Percentiles rank a stretch among this genome's conserved stretches.
phyloP scores from a whole-genome alignment of 1,140 invertebrate genomes.

The Drosophila equinoxialis region DNA sequence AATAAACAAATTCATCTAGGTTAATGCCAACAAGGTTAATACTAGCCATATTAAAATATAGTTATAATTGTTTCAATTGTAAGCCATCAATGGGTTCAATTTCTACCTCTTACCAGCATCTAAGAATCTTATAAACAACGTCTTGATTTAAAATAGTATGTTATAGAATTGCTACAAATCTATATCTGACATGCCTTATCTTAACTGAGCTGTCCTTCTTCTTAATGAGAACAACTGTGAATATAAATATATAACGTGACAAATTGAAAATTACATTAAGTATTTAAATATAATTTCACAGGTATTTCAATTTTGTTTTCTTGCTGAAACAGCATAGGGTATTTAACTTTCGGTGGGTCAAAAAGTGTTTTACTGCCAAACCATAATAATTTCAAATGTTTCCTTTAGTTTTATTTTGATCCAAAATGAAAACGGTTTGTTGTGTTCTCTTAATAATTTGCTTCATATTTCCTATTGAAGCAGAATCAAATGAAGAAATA shows the following conservation, averaged over 20 bases:
- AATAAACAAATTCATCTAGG: conserved; percentile 84
- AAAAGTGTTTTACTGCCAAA: background rate
- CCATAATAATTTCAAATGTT: background rate
- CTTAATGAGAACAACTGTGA: too few species aligned
- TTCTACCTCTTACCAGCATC: too few species aligned
- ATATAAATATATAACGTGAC: background rate
- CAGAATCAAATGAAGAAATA: background rate
- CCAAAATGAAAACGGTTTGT: background rate
- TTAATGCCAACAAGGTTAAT: conserved; percentile 68
- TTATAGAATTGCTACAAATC: too few species aligned
- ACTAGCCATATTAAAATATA: background rate
- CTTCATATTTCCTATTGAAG: background rate
- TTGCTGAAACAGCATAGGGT: background rate
- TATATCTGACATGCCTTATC: too few species aligned
- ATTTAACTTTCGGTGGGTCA: background rate
- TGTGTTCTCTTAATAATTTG: background rate
- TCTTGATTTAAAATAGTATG: too few species aligned
- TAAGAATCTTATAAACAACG: too few species aligned
- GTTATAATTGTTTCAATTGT: too few species aligned
- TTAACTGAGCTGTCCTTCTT: background rate
- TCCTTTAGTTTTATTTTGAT: background rate
- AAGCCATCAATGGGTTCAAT: too few species aligned
- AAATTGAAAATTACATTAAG: background rate
- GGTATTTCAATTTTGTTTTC: too few species aligned
- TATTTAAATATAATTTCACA: too few species aligned